Percentiles rank a stretch among this genome's conserved stretches.
Conservation (phyloP, 2,888 invertebrate species). For the Noctua fimbriata region DNA sequence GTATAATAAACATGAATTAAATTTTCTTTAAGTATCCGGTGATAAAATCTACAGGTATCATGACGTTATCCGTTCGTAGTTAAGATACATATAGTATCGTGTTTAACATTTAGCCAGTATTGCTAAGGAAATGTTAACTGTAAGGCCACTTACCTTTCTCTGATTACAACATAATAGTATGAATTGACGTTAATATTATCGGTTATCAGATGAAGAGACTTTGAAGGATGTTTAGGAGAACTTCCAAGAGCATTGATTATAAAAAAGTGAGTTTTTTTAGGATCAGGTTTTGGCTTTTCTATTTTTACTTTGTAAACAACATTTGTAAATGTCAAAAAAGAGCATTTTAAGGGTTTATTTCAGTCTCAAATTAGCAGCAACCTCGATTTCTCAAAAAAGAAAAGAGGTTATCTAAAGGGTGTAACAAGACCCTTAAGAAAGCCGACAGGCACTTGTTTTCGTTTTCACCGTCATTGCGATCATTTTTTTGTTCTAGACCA, state of each 20-base stretch:
- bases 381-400: neutral
- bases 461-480: no score
- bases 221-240: neutral
- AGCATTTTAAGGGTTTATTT: neutral
- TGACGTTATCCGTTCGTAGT: slow-evolving; percentile 33
- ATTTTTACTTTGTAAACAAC: no score
- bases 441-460: no score
- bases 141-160: slow-evolving; percentile 10
- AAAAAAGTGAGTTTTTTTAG: neutral
- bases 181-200: neutral
- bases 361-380: neutral
- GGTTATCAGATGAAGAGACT: neutral
- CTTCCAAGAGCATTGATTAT: neutral
- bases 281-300: neutral
- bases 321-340: no score
- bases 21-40: slow-evolving; percentile 22
- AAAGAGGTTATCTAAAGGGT: neutral
- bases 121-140: slow-evolving; percentile 27
- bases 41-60: slow-evolving; percentile 8
- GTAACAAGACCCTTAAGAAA: no score
- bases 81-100: slow-evolving; percentile 6
- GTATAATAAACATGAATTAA: slow-evolving; percentile 15
- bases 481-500: no score
- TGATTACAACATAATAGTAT: slow-evolving; percentile 4
- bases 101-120: slow-evolving; percentile 13